phyloP scores from a whole-genome alignment of 2,888 invertebrate species.

The Bibio marci region DNA sequence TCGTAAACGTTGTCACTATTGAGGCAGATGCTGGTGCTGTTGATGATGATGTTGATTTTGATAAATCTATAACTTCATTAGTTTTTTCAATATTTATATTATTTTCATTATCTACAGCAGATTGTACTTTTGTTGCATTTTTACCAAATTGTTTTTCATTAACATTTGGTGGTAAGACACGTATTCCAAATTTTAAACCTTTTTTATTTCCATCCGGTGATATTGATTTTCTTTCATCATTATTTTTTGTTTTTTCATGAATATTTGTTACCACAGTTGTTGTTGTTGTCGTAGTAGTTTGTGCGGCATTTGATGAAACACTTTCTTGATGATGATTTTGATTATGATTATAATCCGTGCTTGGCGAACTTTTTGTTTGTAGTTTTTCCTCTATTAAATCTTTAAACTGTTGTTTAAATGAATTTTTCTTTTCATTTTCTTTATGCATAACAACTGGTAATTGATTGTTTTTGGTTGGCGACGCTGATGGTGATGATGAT shows the following conservation, averaged over 20 bases:
- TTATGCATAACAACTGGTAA: slow-evolving; percentile 5
- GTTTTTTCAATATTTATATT: slow-evolving; percentile 30
- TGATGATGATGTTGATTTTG: neutral
- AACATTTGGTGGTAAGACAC: slow-evolving; percentile 42
- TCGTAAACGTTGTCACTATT: neutral
- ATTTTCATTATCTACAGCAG: slow-evolving; percentile 9
- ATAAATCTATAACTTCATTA: slow-evolving; percentile 21
- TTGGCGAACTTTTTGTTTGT: slow-evolving; percentile 6
- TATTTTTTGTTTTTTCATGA: slow-evolving; percentile 10
- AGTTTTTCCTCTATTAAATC: slow-evolving; percentile 9
- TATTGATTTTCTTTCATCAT: slow-evolving; percentile 22
- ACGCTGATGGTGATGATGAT: slow-evolving; percentile 1
- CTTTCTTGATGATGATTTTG: neutral
- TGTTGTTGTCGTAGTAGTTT: neutral
- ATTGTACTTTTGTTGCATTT: slow-evolving; percentile 15
- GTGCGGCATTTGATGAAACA: neutral
- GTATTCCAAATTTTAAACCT: slow-evolving; percentile 49
- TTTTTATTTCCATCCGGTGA: slow-evolving; percentile 36
- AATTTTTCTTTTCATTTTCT: slow-evolving; percentile 10
- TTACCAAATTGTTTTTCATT: slow-evolving; percentile 32
- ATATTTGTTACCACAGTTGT: neutral
- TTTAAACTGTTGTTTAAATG: slow-evolving; percentile 8
- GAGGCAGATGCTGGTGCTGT: neutral
- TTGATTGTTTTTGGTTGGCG: no score
- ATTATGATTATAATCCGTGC: no score